Base-by-base conservation (phyloP, 2,888 invertebrate genomes). In the Hirtodrosophila confusa region DNA sequence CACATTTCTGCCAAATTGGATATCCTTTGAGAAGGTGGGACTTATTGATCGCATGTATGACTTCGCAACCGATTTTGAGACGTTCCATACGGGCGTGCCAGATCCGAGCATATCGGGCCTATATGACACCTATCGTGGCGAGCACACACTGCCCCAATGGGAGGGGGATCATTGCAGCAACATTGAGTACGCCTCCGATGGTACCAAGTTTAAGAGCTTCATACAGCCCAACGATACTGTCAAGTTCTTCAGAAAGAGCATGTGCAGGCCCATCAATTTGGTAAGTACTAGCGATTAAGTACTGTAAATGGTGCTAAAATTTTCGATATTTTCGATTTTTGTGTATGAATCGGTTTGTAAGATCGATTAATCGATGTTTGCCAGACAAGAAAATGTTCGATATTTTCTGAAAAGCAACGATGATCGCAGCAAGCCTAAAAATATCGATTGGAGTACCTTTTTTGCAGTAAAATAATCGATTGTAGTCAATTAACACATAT, bases 11-110 rank as follows among this genome's bases (percentile, higher is more conserved):
- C 96, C 97, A 0, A 94, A 94, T 9, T 97, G 97, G 95, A 96
- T 97, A 56, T 94, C 94, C 60, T 97, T 97, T 88, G 96, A 97
- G 80, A 96, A 96, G 85, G 94, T 98, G 9, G 97, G 97, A 0
- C 93, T 97, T 1, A 97, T 98, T 76, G 97, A 97, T 92, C 92
- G 97, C 92, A 97, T 97, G 97, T 97, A 97, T 90, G 95, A 97
- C 77, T 97, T 97, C 84, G 92, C 94, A 0, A 95, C 95, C 0
- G 97, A 97, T 79, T 95, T 92, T 83, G 96, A 96, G 84, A 97
- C 96, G 0, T 93, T 96, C 7, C 95, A 93, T 90, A 96, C 96
- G 0, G 97, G 97, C 0, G 93, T 93, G 50, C 90, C 91, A 0
- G 93, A 96, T 83, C 90, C 94, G 0, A 91, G 92, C 0, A 87